phyloP scores from a whole-genome alignment of 2,888 invertebrate species.

The Monopis laevigella region DNA sequence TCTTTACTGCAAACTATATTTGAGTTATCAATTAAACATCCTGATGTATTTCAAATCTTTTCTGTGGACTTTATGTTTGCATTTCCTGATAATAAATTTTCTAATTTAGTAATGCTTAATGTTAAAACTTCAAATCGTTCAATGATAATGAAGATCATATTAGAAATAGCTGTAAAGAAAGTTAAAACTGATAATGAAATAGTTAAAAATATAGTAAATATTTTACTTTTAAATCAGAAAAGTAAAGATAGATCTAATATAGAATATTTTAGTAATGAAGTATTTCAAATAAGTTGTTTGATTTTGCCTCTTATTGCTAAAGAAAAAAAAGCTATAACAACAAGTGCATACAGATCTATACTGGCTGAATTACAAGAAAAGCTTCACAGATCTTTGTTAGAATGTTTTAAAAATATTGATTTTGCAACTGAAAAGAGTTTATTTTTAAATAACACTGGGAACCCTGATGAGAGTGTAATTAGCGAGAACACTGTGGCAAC shows the following conservation, averaged over 20 bases:
- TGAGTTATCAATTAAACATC: slow-evolving; percentile 45
- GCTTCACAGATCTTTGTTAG: slow-evolving; percentile 38
- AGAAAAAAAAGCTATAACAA: slow-evolving; percentile 45
- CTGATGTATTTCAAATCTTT: slow-evolving; percentile 51
- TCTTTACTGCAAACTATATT: slow-evolving; percentile 38
- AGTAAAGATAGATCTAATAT: slow-evolving; percentile 27
- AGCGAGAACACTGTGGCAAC: slow-evolving; percentile 35
- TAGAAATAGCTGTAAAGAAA: slow-evolving; percentile 50
- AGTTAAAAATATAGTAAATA: slow-evolving; percentile 42
- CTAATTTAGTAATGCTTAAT: slow-evolving; percentile 42
- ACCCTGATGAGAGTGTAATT: slow-evolving; percentile 35
- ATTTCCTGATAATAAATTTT: slow-evolving; percentile 32
- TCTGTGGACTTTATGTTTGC: slow-evolving; percentile 42
- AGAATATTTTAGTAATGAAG: slow-evolving; percentile 40
- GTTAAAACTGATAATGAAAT: slow-evolving; percentile 44
- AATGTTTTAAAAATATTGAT: slow-evolving; percentile 44
- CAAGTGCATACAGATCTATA: slow-evolving; percentile 43
- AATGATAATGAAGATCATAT: slow-evolving; percentile 35
- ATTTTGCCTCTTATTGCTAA: slow-evolving; percentile 48
- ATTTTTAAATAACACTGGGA: slow-evolving; percentile 24
- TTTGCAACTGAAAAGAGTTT: slow-evolving; percentile 30
- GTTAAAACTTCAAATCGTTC: slow-evolving; percentile 39
- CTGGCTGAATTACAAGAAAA: slow-evolving; percentile 52
- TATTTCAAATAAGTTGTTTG: slow-evolving; percentile 49
- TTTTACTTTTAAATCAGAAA: slow-evolving; percentile 34